phyloP scores from a whole-genome alignment of 2,797 vertebrate species.

The Parauchenoglanis ngamensis region DNA sequence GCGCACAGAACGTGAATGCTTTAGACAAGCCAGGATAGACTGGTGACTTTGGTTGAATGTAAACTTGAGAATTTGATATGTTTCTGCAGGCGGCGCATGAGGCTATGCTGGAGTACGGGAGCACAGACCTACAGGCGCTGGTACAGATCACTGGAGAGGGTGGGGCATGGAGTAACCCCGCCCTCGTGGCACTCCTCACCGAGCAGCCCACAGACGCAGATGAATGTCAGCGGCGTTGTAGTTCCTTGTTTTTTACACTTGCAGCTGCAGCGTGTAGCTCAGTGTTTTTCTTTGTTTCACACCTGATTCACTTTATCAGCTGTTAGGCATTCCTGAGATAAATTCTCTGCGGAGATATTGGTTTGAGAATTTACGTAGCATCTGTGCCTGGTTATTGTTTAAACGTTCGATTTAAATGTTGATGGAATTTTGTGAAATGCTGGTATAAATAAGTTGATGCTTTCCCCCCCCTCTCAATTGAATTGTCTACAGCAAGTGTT shows the following conservation, averaged over 20 bases:
- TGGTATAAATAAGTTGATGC: too few species aligned
- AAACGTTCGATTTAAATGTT: neutral
- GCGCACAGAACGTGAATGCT: neutral
- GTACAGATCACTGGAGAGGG: slow-evolving; percentile 93
- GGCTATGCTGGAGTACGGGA: slow-evolving; percentile 89
- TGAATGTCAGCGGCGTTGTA: slow-evolving; percentile 78
- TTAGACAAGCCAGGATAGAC: neutral
- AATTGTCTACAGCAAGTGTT: too few species aligned
- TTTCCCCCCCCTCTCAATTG: too few species aligned
- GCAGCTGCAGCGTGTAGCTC: neutral
- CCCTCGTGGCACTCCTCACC: slow-evolving; percentile 88
- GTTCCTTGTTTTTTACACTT: neutral
- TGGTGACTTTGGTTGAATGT: slow-evolving; percentile 1
- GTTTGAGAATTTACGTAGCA: neutral
- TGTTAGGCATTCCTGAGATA: neutral
- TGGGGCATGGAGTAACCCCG: slow-evolving; percentile 90
- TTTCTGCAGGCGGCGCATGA: slow-evolving; percentile 86
- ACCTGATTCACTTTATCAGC: neutral
- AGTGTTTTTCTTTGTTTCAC: neutral
- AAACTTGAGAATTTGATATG: neutral
- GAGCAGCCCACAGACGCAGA: slow-evolving; percentile 85
- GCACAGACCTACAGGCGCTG: slow-evolving; percentile 91
- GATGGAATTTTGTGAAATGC: neutral
- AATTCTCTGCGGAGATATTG: neutral
- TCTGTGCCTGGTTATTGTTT: neutral